Evolutionary conservation across 2,888 invertebrate species (phyloP).

Genomic region (Aspidapion aeneum): DNA sequence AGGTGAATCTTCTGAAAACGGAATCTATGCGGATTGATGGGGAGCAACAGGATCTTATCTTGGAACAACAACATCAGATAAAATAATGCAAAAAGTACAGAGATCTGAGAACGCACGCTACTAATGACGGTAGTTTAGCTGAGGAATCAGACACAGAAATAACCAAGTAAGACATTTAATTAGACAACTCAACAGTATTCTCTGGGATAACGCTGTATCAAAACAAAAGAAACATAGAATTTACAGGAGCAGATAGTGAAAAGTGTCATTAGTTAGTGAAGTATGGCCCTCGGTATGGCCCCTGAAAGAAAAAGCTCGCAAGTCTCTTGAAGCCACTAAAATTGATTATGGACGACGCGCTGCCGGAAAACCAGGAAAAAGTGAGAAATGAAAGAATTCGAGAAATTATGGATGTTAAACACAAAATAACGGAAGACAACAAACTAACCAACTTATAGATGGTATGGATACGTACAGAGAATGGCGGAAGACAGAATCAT

Average conservation of each 20-base stretch:
- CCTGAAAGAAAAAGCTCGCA: background rate
- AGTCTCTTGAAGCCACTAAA: background rate
- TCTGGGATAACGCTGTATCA: background rate
- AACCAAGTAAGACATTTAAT: background rate
- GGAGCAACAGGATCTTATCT: too few species aligned
- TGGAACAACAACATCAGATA: too few species aligned
- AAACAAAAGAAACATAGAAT: background rate
- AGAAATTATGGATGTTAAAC: background rate
- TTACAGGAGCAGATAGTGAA: background rate
- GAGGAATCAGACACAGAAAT: background rate
- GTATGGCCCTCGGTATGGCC: background rate
- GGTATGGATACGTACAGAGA: too few species aligned
- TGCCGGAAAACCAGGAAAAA: background rate
- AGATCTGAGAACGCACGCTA: too few species aligned
- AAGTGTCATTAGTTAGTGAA: background rate
- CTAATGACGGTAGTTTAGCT: background rate
- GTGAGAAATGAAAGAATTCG: background rate
- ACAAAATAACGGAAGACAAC: background rate
- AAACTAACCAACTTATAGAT: too few species aligned
- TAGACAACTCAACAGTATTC: background rate
- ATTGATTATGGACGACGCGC: background rate
- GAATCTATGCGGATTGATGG: too few species aligned
- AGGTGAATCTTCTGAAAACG: too few species aligned
- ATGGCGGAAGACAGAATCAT: too few species aligned
- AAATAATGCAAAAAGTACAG: too few species aligned